Conservation (phyloP, 2,113 vertebrate species). For the Struthio camelus region DNA sequence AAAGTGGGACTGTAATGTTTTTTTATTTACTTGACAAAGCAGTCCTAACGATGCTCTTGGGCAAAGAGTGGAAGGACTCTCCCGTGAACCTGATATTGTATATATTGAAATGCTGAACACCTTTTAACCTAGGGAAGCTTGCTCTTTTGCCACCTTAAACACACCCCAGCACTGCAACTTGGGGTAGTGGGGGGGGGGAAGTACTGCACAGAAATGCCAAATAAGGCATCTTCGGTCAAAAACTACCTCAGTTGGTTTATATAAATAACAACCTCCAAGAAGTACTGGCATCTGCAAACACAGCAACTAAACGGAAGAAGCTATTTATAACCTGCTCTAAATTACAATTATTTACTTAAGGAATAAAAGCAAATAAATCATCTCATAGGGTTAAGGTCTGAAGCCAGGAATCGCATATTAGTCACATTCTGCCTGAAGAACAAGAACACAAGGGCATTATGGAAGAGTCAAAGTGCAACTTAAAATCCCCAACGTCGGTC, state of each 20-base stretch:
- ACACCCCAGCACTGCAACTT: background rate
- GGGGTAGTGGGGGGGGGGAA: background rate
- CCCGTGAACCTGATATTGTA: background rate
- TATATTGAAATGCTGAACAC: background rate
- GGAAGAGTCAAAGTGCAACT: background rate
- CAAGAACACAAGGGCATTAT: rapidly evolving
- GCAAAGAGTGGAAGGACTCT: background rate
- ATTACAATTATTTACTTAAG: background rate
- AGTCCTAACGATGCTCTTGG: background rate
- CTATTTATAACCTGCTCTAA: background rate
- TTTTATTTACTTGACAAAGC: background rate
- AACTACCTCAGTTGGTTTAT: background rate
- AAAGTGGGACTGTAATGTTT: background rate
- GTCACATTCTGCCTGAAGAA: background rate
- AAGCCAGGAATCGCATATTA: background rate
- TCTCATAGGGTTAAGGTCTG: background rate
- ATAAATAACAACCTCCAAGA: background rate
- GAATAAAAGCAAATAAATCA: background rate
- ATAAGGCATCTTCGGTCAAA: background rate
- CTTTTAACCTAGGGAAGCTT: background rate
- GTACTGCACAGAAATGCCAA: background rate
- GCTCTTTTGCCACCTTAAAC: background rate
- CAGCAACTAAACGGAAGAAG: background rate
- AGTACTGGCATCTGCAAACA: background rate
- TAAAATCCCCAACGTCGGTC: rapidly evolving